Conservation (phyloP, 2,888 invertebrate genomes). For the Megastigmus dorsalis region DNA sequence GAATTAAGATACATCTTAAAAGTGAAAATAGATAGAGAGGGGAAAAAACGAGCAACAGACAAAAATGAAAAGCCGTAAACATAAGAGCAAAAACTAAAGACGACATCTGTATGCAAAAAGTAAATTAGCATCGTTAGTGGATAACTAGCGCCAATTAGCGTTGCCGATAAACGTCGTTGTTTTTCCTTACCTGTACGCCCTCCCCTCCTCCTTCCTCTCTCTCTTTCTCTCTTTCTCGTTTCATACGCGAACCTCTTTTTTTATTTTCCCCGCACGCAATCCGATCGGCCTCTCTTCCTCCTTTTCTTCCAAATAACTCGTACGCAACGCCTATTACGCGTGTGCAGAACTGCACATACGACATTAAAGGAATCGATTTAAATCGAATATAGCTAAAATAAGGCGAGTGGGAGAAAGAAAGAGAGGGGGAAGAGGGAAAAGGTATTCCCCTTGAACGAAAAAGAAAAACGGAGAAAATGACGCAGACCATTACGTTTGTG, state of each 20-base stretch:
- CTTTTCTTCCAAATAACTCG: slow-evolving; percentile 23
- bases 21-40: not conserved
- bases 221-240: no score
- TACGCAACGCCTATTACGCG: slow-evolving; percentile 1
- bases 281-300: not conserved
- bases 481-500: not conserved
- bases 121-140: slow-evolving; percentile 59
- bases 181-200: slow-evolving; percentile 36
- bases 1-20: slow-evolving; percentile 5
- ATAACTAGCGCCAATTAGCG: slow-evolving; percentile 59
- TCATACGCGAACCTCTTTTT: no score
- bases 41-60: no score
- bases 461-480: slow-evolving; percentile 21
- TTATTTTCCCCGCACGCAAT: no score
- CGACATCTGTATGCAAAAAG: slow-evolving; percentile 42
- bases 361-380: not conserved
- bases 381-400: not conserved
- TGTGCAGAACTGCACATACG: not conserved
- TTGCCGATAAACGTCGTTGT: slow-evolving; percentile 53
- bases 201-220: slow-evolving; percentile 2
- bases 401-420: not conserved
- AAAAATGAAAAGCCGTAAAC: slow-evolving; percentile 2
- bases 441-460: slow-evolving; percentile 9
- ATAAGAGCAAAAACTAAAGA: slow-evolving; percentile 12
- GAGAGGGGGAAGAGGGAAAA: not conserved